Evolutionary conservation across 2,888 invertebrate species (phyloP), one percentile per base, ranked within the genome.

Genomic region (Noctuana brunneofusca): DNA sequence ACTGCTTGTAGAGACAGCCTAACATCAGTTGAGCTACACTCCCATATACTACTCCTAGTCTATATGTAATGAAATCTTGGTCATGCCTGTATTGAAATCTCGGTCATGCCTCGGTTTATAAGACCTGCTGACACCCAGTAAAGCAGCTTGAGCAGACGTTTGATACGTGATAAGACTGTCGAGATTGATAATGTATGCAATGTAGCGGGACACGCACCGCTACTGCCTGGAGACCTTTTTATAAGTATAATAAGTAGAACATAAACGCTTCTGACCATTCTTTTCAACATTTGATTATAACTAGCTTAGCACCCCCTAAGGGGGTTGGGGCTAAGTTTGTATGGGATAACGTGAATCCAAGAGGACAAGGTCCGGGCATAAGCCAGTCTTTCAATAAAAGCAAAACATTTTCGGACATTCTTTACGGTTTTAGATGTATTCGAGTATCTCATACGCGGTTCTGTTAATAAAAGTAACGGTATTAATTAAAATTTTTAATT

Each of bases 131-230:
- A 22, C 48, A 35, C 4, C 4, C 24, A 18, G 60, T 41, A 49
- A 59, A n/a, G 57, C 22, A 35, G 20, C 48, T 20, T 64, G 53
- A 59, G 65, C 66, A 68, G 65, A 63, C 74, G 68, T 69, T 71
- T 71, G 69, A 72, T 70, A 82, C 86, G 87, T 86, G 87, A 81
- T 79, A 74, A 72, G 82, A 81, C 74, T 87, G 67, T 65, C 58
- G 63, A 71, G 65, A 64, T 63, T 66, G 62, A 70, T 71, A 74
- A 76, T 73, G 22, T 75, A 70, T 75, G 70, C 69, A 66, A 67
- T 49, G 43, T 79, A 78, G 74, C 76, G 78, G 78, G 71, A 71
- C 65, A 58, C 52, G 22, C 32, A 11, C 30, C 48, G 30, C 22
- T 41, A 12, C 32, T 12, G 0, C 18, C 43, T 38, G 30, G 30